These are phyloP conservation scores for Hystrix brachyura DNA, from an alignment of 2,113 vertebrate genomes.

Conservation along the genomic window DNA sequence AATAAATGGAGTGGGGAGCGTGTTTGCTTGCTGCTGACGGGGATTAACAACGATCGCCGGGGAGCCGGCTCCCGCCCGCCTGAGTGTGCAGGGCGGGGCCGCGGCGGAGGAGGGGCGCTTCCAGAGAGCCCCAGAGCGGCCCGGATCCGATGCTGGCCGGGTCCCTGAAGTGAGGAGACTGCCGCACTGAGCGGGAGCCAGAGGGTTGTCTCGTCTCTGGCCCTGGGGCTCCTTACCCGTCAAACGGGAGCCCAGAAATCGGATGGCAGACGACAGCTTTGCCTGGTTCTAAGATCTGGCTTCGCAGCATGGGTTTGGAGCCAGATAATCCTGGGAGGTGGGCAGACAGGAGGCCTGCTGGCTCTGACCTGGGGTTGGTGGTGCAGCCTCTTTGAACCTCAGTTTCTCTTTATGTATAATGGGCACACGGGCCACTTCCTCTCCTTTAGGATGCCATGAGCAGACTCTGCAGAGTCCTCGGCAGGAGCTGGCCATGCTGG, in stretches of 20 bases:
- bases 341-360: neutral
- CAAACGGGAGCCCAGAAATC: accelerated
- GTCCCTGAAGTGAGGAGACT: too few relatives aligned
- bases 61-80: constrained; percentile 49
- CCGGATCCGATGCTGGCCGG: too few relatives aligned
- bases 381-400: neutral
- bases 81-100: neutral
- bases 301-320: accelerated
- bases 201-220: accelerated
- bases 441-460: neutral
- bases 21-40: constrained; percentile 87
- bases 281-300: accelerated
- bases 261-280: accelerated
- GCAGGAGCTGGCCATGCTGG: neutral
- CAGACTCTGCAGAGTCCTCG: neutral
- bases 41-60: constrained; percentile 84
- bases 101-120: neutral
- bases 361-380: accelerated
- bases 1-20: constrained; percentile 89
- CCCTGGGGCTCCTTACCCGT: accelerated
- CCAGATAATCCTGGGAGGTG: neutral
- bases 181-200: accelerated
- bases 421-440: neutral
- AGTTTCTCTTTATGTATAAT: neutral
- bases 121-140: too few relatives aligned